phyloP scores from a whole-genome alignment of 2,888 invertebrate genomes.

The Macaria notata region DNA sequence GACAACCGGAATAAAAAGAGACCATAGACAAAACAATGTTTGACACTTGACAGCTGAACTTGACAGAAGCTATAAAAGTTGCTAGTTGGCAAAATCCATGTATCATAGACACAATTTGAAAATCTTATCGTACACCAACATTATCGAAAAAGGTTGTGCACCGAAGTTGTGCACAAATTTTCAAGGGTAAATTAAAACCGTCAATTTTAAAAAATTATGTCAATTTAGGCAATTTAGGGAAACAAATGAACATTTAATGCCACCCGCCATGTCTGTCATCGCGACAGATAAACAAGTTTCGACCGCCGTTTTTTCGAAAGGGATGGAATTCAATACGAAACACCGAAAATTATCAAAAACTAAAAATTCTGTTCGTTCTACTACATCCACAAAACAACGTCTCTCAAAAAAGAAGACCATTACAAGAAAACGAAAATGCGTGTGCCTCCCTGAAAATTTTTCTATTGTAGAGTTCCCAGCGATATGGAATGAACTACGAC shows the following conservation, averaged over 20 bases:
- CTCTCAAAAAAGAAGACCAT: constrained; percentile 71
- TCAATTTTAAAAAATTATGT: constrained; percentile 21
- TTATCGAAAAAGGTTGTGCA: background rate
- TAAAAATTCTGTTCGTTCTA: constrained; percentile 78
- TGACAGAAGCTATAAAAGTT: constrained; percentile 36
- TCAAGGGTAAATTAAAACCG: background rate
- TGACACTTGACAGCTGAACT: constrained; percentile 62
- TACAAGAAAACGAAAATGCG: constrained; percentile 80
- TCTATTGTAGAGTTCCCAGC: constrained; percentile 84
- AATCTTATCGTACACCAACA: background rate
- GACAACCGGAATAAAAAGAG: constrained; percentile 85
- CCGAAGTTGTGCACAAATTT: too few relatives aligned
- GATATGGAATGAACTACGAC: constrained; percentile 86
- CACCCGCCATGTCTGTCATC: constrained; percentile 65
- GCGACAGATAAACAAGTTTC: constrained; percentile 76
- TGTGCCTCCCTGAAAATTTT: constrained; percentile 83
- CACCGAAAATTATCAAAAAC: constrained; percentile 80
- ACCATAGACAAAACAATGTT: constrained; percentile 63
- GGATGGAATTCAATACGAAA: constrained; percentile 82
- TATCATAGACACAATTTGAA: constrained; percentile 1
- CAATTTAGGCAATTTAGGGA: constrained; percentile 19
- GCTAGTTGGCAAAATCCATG: constrained; percentile 11
- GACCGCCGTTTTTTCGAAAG: constrained; percentile 80
- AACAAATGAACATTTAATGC: constrained; percentile 58
- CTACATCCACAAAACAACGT: constrained; percentile 69